Evolutionary conservation across 2,888 invertebrate species (phyloP).

Genomic region (Drosophila dives): DNA sequence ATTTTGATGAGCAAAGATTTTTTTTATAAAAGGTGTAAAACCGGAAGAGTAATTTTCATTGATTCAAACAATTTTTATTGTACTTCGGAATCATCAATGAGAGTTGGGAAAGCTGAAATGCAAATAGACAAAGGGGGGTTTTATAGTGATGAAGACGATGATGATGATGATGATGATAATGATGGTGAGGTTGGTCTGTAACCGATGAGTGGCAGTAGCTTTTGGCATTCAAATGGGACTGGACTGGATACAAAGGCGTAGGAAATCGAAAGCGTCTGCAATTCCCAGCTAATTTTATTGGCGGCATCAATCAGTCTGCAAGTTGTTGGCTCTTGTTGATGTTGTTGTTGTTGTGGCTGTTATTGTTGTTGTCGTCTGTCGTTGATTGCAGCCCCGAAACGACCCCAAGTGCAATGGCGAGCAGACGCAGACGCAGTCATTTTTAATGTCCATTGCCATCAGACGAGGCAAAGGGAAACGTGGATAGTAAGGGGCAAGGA

Average conservation of each 20-base stretch:
- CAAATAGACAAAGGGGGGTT: neutral
- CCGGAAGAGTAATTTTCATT: constrained; percentile 5
- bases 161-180: neutral
- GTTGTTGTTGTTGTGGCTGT: constrained; percentile 8
- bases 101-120: neutral
- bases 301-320: constrained; percentile 74
- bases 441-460: constrained; percentile 70
- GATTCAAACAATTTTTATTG: neutral
- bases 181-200: neutral
- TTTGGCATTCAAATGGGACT: constrained; percentile 30
- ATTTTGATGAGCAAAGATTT: neutral
- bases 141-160: neutral
- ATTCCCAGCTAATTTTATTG: constrained; percentile 71
- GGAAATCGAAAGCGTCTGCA: constrained; percentile 37
- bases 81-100: neutral
- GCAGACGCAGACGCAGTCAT: constrained; percentile 71
- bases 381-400: constrained; percentile 70
- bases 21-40: neutral
- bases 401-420: constrained; percentile 75
- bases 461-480: constrained; percentile 1
- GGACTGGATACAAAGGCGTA: constrained; percentile 13
- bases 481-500: neutral
- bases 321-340: constrained; percentile 21
- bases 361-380: constrained; percentile 38
- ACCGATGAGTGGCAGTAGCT: neutral